Evolutionary conservation across 2,888 invertebrate genomes (phyloP).

Genomic region (Cotesia congregata): DNA sequence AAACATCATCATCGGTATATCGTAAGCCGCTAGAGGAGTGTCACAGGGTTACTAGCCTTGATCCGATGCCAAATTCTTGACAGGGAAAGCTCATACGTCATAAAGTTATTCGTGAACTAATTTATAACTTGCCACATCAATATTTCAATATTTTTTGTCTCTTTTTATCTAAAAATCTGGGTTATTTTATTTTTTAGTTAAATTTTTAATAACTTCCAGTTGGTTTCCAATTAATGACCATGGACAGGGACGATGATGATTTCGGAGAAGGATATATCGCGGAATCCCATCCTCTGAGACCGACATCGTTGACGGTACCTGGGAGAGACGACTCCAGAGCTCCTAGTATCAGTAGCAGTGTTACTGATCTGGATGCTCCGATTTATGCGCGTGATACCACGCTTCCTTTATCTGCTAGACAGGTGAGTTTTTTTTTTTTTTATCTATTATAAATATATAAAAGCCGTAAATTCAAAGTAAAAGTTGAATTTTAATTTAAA

Average conservation of each 20-base stretch:
- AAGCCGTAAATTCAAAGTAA: neutral
- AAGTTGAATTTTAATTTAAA: too few relatives aligned
- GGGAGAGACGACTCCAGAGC: constrained; percentile 66
- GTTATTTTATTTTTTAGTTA: neutral
- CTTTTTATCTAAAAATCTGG: neutral
- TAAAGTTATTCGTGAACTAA: constrained; percentile 55
- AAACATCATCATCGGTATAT: neutral
- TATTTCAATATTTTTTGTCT: neutral
- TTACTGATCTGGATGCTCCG: constrained; percentile 74
- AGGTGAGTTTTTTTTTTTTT: constrained; percentile 51
- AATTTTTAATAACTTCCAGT: constrained; percentile 24
- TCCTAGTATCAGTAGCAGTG: constrained; percentile 73
- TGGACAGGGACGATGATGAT: constrained; percentile 67
- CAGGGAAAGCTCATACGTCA: constrained; percentile 63
- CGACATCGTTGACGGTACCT: constrained; percentile 72
- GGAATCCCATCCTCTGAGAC: constrained; percentile 73
- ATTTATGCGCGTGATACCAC: constrained; percentile 71
- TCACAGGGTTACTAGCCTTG: constrained; percentile 66
- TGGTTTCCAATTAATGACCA: constrained; percentile 46
- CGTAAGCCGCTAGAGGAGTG: constrained; percentile 51
- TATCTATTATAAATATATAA: neutral
- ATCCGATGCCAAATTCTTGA: constrained; percentile 65
- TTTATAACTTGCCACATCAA: constrained; percentile 46
- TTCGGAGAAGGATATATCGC: constrained; percentile 73
- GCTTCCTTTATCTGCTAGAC: constrained; percentile 60